Conservation (phyloP, 2,888 invertebrate genomes). For the Brenthis hecate region DNA sequence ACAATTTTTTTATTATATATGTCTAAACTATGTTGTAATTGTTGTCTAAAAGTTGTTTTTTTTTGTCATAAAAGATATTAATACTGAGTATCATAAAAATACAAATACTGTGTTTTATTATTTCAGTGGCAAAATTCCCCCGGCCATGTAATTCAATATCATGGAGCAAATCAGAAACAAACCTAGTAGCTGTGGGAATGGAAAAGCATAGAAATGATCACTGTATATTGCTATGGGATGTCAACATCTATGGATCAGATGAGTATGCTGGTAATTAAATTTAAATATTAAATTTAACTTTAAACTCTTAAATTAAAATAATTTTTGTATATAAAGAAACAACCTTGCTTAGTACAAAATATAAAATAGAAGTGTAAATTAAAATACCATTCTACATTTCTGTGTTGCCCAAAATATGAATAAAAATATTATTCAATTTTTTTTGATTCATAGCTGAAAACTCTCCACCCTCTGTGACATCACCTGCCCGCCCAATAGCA, state of each 20-base stretch:
- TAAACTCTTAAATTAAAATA: too few relatives aligned
- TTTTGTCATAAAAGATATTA: too few relatives aligned
- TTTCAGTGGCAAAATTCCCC: constrained; percentile 89
- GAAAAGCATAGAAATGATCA: constrained; percentile 95
- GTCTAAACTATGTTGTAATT: too few relatives aligned
- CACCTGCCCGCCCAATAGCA: constrained; percentile 83
- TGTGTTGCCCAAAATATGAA: neutral
- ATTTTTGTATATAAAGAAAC: too few relatives aligned
- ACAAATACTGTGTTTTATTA: constrained; percentile 25
- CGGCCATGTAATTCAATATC: constrained; percentile 93
- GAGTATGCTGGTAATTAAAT: constrained; percentile 52
- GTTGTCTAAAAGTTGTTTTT: too few relatives aligned
- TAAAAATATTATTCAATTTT: neutral
- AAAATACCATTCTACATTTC: neutral
- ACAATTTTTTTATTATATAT: too few relatives aligned
- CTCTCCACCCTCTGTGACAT: constrained; percentile 45
- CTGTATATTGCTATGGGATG: constrained; percentile 95
- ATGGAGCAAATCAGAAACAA: constrained; percentile 92
- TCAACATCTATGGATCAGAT: constrained; percentile 74
- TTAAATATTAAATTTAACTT: too few relatives aligned
- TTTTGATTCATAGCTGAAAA: constrained; percentile 36
- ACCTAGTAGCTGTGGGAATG: constrained; percentile 92
- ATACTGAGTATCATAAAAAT: neutral
- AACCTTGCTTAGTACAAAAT: too few relatives aligned
- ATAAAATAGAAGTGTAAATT: too few relatives aligned